A percentile compares a stretch with the other conserved stretches of the same genome.
Evolutionary conservation across 30 jellyfish, hydroid and myxozoan species (phyloP).

Genomic region (Aurelia aurita): DNA sequence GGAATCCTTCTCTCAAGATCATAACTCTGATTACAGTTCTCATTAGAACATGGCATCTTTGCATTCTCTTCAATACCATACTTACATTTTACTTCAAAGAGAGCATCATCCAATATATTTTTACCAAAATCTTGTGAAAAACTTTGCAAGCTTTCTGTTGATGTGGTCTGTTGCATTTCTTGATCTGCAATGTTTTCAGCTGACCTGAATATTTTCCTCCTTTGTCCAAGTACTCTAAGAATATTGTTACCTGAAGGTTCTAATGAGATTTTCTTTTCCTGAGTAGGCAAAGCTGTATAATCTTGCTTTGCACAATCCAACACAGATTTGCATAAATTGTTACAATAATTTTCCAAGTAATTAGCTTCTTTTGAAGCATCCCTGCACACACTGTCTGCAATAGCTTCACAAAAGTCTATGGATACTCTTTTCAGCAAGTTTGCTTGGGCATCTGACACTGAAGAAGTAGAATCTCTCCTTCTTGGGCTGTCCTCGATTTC

Average conservation of each 20-base stretch:
- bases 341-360: background rate
- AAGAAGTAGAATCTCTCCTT: background rate
- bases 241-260: background rate
- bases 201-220: slow-evolving; percentile 33
- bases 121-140: slow-evolving; percentile 41
- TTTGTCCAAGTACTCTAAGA: slow-evolving; percentile 27
- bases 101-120: slow-evolving; percentile 19
- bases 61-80: background rate
- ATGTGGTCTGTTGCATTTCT: background rate
- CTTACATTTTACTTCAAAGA: slow-evolving; percentile 5
- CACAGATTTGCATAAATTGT: background rate
- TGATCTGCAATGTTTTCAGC: slow-evolving; percentile 18
- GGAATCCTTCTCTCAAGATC: background rate
- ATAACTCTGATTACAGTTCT: background rate
- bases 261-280: background rate
- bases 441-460: background rate
- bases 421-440: slow-evolving; percentile 9
- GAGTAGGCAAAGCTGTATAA: slow-evolving; percentile 7
- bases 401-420: slow-evolving; percentile 21
- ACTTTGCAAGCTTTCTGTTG: background rate
- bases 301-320: slow-evolving; percentile 1
- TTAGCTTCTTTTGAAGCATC: slow-evolving; percentile 40
- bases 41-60: background rate
- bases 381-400: slow-evolving; percentile 42
- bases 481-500: background rate